Base-by-base conservation (phyloP, 53 echinoderm and acorn worm species). In the Paelopatides confundens region DNA sequence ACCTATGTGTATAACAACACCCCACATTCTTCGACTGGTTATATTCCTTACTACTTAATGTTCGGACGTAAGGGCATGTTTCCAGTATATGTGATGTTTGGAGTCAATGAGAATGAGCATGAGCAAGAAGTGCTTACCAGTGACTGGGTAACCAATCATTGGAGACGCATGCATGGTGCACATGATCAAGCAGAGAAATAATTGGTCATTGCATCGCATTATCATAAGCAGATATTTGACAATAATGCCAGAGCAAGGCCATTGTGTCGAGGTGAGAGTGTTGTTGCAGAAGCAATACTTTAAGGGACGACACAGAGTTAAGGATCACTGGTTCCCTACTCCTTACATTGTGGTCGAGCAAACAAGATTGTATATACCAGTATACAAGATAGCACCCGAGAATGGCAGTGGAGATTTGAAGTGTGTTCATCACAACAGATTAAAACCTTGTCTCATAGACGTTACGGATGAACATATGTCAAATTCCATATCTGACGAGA, bases 21-120 rank as follows among this genome's bases (percentile, higher is more conserved):
- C 3, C 39, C 39, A 17, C 88, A 88, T 40, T 35, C 81, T 6
- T 82, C 81, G 8, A 88, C 88, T 15, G 82, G 82, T 8, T 63
- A 34, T 12, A 39, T 63, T 1, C 88, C 88, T 0, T 88, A 63
- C 35, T 82, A 63, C 30, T 24, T 88, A 2, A 82, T 88, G 71
- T 52, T 86, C 18, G 86, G 86, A 10, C 62, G 86, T 17, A 27
- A 86, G 14, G 68, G 43, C 26, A 62, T 69, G 29, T 31, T 86
- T 0, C 86, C 86, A 1, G 23, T 86, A 36, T 68, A 86, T 47
- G n/a, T 86, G 26, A 43, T 17, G 1, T 29, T 65, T 23, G n/a
- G 31, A 31, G 17, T 39, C 3, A n/a, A n/a, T n/a, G n/a, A n/a
- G n/a, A 7, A 7, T 39, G 3, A 39, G 3, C 26, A n/a, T 15